A percentile compares a stretch with the other conserved stretches of the same genome.
Conservation (phyloP, 2,797 vertebrate species). For the Cetoscarus ocellatus region DNA sequence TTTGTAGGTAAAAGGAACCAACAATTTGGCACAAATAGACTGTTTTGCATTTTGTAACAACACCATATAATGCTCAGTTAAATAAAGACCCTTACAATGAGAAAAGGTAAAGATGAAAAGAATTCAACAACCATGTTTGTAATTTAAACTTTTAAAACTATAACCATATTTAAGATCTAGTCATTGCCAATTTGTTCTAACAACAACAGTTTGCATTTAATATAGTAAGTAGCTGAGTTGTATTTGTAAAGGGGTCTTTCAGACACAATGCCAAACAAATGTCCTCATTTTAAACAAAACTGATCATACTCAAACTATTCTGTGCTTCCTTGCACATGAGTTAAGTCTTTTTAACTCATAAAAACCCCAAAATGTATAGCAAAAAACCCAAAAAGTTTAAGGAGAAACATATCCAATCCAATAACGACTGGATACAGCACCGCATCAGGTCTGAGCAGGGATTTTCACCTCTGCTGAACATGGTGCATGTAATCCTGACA, state of each 20-base stretch:
- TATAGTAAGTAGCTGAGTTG: too few relatives aligned
- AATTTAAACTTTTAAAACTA: too few relatives aligned
- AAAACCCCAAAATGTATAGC: too few relatives aligned
- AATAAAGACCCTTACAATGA: conserved; percentile 2
- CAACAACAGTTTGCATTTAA: too few relatives aligned
- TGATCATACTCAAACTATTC: background rate
- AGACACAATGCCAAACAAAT: too few relatives aligned
- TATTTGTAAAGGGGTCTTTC: too few relatives aligned
- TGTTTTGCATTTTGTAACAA: conserved; percentile 58
- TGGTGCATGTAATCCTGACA: background rate
- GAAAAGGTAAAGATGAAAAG: background rate
- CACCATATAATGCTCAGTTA: background rate
- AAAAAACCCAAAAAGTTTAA: too few relatives aligned
- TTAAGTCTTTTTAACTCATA: background rate
- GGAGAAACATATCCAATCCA: background rate
- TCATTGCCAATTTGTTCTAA: too few relatives aligned
- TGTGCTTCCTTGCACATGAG: background rate
- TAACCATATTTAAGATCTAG: too few relatives aligned
- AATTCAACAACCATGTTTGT: too few relatives aligned
- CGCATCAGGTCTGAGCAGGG: background rate
- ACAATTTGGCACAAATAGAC: conserved; percentile 34
- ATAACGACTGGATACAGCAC: background rate
- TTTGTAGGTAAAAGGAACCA: conserved; percentile 50
- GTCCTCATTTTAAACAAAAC: background rate
- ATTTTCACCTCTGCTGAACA: background rate